A percentile compares a stretch with the other conserved stretches of the same genome.
phyloP scores from a whole-genome alignment of 1,140 invertebrate species.

The Heliconius nattereri region DNA sequence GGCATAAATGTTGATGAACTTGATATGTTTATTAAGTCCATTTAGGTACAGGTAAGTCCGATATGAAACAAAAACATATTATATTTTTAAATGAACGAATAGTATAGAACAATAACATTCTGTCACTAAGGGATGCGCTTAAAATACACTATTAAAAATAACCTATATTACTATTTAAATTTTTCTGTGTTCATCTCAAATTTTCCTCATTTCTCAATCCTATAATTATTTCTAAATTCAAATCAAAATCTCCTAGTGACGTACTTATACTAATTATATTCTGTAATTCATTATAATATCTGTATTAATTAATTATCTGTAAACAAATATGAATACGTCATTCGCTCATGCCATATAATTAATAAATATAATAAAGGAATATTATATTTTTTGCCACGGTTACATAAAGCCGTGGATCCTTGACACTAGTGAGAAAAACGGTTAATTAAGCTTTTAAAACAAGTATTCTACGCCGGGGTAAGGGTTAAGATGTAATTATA shows the following conservation, averaged over 20 bases:
- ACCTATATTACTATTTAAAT: neutral
- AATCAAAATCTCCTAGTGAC: neutral
- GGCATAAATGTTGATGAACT: too few species aligned
- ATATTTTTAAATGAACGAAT: too few species aligned
- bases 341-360: neutral
- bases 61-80: too few species aligned
- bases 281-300: neutral
- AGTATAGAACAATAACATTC: too few species aligned
- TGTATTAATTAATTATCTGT: neutral
- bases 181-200: neutral
- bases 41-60: too few species aligned
- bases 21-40: too few species aligned
- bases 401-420: conserved; percentile 29
- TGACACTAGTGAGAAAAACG: conserved; percentile 40
- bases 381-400: conserved; percentile 17
- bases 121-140: too few species aligned
- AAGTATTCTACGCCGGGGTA: conserved; percentile 34
- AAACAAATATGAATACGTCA: neutral
- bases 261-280: neutral
- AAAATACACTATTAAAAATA: too few species aligned
- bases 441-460: conserved; percentile 39
- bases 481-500: conserved; percentile 42
- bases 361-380: conserved; percentile 12
- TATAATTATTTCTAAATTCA: too few species aligned
- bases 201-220: too few species aligned